Conservation (phyloP, 37 sponge, comb jelly and placozoan genomes). For the Chondrilla cf. caribensis region DNA sequence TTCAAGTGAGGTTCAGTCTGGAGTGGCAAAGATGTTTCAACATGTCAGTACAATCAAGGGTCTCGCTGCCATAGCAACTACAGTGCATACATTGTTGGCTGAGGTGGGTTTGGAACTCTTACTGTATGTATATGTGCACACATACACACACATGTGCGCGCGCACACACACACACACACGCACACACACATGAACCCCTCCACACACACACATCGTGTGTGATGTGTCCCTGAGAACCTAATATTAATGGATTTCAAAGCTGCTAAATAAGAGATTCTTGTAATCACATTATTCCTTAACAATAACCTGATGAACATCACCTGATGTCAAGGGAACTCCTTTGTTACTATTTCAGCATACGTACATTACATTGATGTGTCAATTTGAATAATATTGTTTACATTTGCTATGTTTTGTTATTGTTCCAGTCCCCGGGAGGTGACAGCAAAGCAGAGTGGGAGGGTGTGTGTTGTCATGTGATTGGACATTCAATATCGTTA, state of each 20-base stretch:
- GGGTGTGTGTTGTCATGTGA: not conserved
- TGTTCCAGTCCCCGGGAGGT: not conserved
- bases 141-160: not conserved
- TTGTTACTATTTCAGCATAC: no score
- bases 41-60: not conserved
- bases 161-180: not conserved
- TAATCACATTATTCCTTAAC: no score
- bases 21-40: not conserved
- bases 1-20: not conserved
- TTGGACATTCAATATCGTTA: not conserved
- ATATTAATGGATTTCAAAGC: no score
- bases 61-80: not conserved
- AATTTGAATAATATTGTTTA: no score
- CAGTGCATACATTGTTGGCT: not conserved
- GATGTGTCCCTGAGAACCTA: no score
- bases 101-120: not conserved
- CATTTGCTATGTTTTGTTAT: no score
- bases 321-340: no score
- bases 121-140: not conserved
- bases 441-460: conserved; percentile 10
- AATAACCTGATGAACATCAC: no score
- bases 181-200: not conserved
- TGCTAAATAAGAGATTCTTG: no score
- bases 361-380: no score
- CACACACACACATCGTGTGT: conserved; percentile 17